phyloP scores from a whole-genome alignment of 2,113 vertebrate species.

The Nothobranchius kuhntae region DNA sequence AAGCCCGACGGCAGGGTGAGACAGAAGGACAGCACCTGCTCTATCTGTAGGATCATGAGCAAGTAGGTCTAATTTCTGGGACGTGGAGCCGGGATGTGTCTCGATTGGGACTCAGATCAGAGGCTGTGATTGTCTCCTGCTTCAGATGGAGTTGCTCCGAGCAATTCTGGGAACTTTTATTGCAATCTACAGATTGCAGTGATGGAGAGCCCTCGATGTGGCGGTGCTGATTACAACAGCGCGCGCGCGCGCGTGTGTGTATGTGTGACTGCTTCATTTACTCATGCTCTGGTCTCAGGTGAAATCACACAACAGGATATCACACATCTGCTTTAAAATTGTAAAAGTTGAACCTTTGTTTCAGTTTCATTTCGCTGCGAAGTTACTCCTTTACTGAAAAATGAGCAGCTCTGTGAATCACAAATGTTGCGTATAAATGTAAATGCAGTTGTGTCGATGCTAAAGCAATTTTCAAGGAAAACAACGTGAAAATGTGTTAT shows the following conservation, averaged over 20 bases:
- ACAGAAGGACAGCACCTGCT: conserved; percentile 31
- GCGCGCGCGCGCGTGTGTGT: conserved; percentile 70
- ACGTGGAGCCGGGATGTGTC: conserved; percentile 67
- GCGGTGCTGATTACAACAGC: conserved; percentile 70
- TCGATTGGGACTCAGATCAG: conserved; percentile 70
- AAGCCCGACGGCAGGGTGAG: conserved; percentile 10
- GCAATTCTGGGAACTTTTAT: conserved; percentile 70
- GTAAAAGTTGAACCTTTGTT: not conserved
- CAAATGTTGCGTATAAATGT: no score
- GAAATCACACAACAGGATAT: conserved; percentile 9
- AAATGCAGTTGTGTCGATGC: no score
- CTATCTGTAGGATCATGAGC: conserved; percentile 56
- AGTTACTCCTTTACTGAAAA: no score
- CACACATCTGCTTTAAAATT: conserved; percentile 15
- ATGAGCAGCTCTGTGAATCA: not conserved
- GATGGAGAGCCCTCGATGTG: conserved; percentile 75
- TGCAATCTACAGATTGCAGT: conserved; percentile 74
- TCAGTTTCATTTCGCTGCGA: conserved; percentile 1
- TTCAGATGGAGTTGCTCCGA: conserved; percentile 68
- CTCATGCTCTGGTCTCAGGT: conserved; percentile 19
- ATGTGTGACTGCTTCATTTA: conserved; percentile 71
- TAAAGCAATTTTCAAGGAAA: no score
- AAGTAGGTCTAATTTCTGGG: conserved; percentile 61
- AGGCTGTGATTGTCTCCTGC: conserved; percentile 66
- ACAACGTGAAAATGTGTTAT: no score